These are phyloP conservation scores for Gonioctena quinquepunctata DNA, from an alignment of 1,140 invertebrate genomes.

Conservation along the genomic window DNA sequence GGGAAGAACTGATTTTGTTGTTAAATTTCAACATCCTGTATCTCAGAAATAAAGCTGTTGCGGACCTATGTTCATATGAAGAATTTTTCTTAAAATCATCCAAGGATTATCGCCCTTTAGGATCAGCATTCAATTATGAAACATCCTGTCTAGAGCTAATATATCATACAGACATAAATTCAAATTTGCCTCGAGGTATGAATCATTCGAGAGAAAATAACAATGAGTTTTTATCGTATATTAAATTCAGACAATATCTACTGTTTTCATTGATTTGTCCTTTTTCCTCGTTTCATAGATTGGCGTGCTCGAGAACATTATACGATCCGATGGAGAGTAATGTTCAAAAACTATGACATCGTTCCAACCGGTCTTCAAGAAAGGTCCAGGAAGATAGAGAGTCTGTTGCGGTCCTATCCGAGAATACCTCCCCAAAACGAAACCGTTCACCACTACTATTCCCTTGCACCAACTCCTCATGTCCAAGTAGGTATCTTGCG, in stretches of 20 bases:
- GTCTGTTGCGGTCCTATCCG: constrained; percentile 62
- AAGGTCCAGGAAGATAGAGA: constrained; percentile 63
- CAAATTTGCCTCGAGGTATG: not conserved
- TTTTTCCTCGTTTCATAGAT: constrained; percentile 1
- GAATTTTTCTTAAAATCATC: too few species aligned
- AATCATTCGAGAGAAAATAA: too few species aligned
- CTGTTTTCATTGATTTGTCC: not conserved
- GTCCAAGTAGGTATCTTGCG: constrained; percentile 50
- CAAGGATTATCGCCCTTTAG: too few species aligned
- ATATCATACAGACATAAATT: not conserved
- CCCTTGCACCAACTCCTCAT: constrained; percentile 61
- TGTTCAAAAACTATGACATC: constrained; percentile 53
- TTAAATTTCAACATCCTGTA: too few species aligned
- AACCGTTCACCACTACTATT: constrained; percentile 66
- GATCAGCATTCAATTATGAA: too few species aligned
- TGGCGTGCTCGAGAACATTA: not conserved
- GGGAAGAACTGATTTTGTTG: too few species aligned
- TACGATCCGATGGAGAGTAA: constrained; percentile 28
- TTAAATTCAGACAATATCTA: not conserved
- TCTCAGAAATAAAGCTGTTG: too few species aligned
- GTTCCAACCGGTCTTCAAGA: constrained; percentile 60
- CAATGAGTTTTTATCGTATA: too few species aligned
- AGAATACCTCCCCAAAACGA: constrained; percentile 65
- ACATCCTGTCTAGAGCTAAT: not conserved
- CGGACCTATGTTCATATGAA: too few species aligned